Evolutionary conservation across 2,888 invertebrate species (phyloP).

Genomic region (Chouioia cunea): DNA sequence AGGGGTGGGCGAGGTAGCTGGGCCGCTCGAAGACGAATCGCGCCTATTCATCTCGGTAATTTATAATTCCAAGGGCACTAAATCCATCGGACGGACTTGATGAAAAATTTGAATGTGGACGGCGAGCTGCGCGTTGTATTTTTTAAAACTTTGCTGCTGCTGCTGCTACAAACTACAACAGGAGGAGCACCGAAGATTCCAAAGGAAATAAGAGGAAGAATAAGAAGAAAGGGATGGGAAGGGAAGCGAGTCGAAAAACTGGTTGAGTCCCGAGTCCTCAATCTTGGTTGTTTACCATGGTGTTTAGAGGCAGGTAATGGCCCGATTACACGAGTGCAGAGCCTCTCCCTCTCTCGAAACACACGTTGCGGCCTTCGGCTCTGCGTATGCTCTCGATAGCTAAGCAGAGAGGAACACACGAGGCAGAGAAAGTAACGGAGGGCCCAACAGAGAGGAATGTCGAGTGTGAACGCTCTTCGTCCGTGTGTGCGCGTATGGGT

Average conservation of each 20-base stretch:
- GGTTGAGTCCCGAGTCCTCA: constrained; percentile 25
- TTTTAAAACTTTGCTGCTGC: too few relatives aligned
- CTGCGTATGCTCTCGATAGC: neutral
- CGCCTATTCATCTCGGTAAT: too few relatives aligned
- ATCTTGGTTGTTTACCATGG: constrained; percentile 41
- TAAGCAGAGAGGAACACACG: neutral
- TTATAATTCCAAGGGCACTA: neutral
- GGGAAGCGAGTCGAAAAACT: constrained; percentile 30
- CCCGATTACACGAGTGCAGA: constrained; percentile 31
- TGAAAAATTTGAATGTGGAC: constrained; percentile 24
- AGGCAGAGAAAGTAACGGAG: constrained; percentile 36
- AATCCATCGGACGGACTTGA: constrained; percentile 10
- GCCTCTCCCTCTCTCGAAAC: neutral
- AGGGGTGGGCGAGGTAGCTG: too few relatives aligned
- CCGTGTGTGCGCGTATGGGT: too few relatives aligned
- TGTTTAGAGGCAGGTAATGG: constrained; percentile 44
- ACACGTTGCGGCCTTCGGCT: neutral
- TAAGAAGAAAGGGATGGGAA: neutral
- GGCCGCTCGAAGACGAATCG: too few relatives aligned
- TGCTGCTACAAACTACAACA: too few relatives aligned
- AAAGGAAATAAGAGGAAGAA: too few relatives aligned
- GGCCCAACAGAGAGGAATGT: constrained; percentile 25
- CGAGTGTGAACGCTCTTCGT: neutral
- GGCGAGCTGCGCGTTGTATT: neutral
- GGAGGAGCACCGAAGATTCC: too few relatives aligned